Base-by-base conservation (phyloP, 64 coral and sea anemone species). In the Anthopleura sola region DNA sequence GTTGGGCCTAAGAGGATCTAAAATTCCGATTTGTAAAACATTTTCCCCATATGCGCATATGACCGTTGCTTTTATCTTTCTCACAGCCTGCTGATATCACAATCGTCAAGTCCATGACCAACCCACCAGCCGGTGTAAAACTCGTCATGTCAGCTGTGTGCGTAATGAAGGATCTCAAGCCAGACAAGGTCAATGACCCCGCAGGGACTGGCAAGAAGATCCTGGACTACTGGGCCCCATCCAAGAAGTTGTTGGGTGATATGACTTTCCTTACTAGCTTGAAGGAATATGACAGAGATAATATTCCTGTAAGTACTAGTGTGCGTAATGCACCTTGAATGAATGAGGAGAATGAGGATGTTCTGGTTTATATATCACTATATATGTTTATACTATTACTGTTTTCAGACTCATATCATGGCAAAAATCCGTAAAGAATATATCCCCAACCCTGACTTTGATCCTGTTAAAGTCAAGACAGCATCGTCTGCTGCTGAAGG, bases 231-330 rank as follows among this genome's bases (percentile, higher is more conserved):
- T 98, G 96, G 96, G 96, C 87, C 13, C 96, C 96, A 66, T 98
- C 96, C 28, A 98, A 98, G 90, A 98, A 91, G 56, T 78, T 98
- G 10, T 64, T 98, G 33, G 96, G 96, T n/a, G 96, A 98, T 74
- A 98, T 98, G 96, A 98, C 85, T 29, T 98, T 98, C 84, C 86
- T 98, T 58, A 98, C 82, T 36, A 88, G 84, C 26, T 84, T 98
- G 36, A 98, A 98, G 85, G 96, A 98, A 89, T 98, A 98, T 39
- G 96, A 98, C 85, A 94, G 90, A 75, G 96, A 98, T 55, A 98
- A 98, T 78, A 98, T 98, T 36, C 62, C 92, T 71, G 96, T 98
- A 55, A 90, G 96, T 98, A 6, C 76, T 1, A 44, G 40, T 2
- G 40, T 44, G 40, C 40, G 2, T 44, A 6, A 6, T 44, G 40